Evolutionary conservation across 2,888 invertebrate species (phyloP).

Genomic region (Trachelus iudaicus): DNA sequence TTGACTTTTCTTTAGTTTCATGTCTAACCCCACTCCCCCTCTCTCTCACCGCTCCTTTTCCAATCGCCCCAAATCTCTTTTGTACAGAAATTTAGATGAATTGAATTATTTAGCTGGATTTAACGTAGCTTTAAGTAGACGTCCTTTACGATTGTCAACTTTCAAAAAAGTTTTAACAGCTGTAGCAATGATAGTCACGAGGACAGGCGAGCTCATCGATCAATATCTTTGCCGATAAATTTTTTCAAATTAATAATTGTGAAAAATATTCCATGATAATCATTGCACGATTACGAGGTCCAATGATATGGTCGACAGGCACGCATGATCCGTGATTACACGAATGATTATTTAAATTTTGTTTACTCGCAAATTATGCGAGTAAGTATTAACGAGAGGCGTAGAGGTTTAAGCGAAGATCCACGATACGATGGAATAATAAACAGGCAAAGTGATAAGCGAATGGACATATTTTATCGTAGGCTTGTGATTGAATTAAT

Average conservation of each 20-base stretch:
- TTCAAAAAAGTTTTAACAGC: not conserved
- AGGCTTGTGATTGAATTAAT: slow-evolving; percentile 54
- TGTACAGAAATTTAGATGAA: slow-evolving; percentile 40
- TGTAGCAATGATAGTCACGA: not conserved
- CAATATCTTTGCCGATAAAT: not conserved
- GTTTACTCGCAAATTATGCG: slow-evolving; percentile 25
- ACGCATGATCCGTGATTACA: too few species aligned
- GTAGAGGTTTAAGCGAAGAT: slow-evolving; percentile 1
- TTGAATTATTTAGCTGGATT: slow-evolving; percentile 21
- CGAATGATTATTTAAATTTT: slow-evolving; percentile 8
- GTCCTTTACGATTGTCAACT: slow-evolving; percentile 16
- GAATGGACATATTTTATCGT: slow-evolving; percentile 53
- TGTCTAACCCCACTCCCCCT: too few species aligned
- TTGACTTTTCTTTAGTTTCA: too few species aligned
- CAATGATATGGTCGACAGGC: too few species aligned
- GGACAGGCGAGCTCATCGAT: not conserved
- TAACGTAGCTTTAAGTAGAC: slow-evolving; percentile 28
- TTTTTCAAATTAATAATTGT: not conserved
- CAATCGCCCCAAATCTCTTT: slow-evolving; percentile 15
- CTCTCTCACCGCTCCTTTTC: too few species aligned
- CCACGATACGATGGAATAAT: slow-evolving; percentile 6
- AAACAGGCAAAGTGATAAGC: slow-evolving; percentile 39
- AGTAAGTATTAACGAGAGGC: slow-evolving; percentile 10
- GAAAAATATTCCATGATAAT: too few species aligned
- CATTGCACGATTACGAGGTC: too few species aligned